A percentile compares a stretch with the other conserved stretches of the same genome.
These are phyloP conservation scores for Heliconius hermathena DNA, from an alignment of 1,140 invertebrate genomes.

Conservation along the genomic window DNA sequence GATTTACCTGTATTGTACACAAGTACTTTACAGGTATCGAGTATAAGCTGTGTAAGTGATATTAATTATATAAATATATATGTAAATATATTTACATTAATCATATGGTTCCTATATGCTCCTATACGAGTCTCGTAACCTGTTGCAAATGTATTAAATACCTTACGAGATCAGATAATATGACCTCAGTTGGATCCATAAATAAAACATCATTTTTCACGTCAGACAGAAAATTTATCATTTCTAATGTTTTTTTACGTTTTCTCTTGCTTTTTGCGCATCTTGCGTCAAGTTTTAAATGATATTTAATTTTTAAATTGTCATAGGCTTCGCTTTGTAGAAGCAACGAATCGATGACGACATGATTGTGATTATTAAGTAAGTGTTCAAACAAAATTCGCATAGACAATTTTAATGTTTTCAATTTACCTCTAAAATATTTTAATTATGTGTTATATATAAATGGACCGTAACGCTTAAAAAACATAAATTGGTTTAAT, in stretches of 20 bases:
- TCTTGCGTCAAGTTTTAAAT: conserved; percentile 49
- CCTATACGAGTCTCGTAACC: conserved; percentile 2
- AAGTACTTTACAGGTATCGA: background rate
- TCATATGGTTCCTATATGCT: background rate
- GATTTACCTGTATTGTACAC: background rate
- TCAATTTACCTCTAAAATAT: too few species aligned
- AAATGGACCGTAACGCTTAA: background rate
- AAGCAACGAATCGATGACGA: too few species aligned
- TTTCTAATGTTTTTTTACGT: conserved; percentile 63
- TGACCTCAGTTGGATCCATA: conserved; percentile 46
- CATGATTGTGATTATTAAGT: too few species aligned
- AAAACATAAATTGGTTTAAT: too few species aligned
- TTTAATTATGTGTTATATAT: background rate
- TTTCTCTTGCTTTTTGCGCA: conserved; percentile 60
- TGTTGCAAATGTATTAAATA: conserved; percentile 28
- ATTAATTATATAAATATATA: conserved; percentile 14
- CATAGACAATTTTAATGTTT: too few species aligned
- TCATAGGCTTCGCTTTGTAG: too few species aligned
- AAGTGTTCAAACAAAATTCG: too few species aligned
- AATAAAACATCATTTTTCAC: conserved; percentile 76
- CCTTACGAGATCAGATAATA: conserved; percentile 26
- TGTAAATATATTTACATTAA: conserved; percentile 19
- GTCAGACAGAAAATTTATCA: conserved; percentile 70
- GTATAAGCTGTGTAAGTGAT: background rate
- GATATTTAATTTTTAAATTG: too few species aligned